Base-by-base conservation (phyloP, 2,888 invertebrate species). In the Phyto melanocephala region DNA sequence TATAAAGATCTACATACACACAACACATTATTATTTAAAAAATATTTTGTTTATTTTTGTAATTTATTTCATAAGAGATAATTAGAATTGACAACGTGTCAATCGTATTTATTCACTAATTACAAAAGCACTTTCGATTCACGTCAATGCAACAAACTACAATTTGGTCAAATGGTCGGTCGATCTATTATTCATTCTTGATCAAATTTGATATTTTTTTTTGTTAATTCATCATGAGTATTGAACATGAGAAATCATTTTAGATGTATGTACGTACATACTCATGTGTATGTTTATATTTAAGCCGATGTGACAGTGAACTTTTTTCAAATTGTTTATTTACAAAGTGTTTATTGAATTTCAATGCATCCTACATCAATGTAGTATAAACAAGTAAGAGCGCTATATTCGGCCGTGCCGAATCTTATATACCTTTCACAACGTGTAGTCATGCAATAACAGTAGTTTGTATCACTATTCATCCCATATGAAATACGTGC, bases 21-120 rank as follows among this genome's bases (percentile, higher is more conserved):
- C 5, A 40, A n/a, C n/a, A n/a, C n/a, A n/a, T n/a, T n/a, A n/a
- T n/a, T n/a, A n/a, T n/a, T n/a, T n/a, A n/a, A n/a, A n/a, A n/a
- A n/a, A n/a, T n/a, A n/a, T n/a, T n/a, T n/a, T 47, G 6, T 37
- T 50, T 52, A 0, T 22, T 42, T 37, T 17, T 68, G 15, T n/a
- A 65, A 35, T 70, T 35, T 20, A 45, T 56, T 56, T 70, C n/a
- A 22, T 45, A 17, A 56, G 28, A 20, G 42, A 56, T 70, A 45
- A 70, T 56, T 47, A 20, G 35, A 58, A 71, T 47, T 47, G 70
- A 56, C 58, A 71, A 45, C 33, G 15, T 11, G 35, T 70, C 56
- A 70, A 33, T 33, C 10, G 40, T 35, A 5, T 68, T 68, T 24
- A 52, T 54, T 54, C 54, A 68, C 24, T 54, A 20, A 45, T 8